These are phyloP conservation scores for Troides oblongomaculatus DNA, from an alignment of 2,888 invertebrate species.

Conservation along the genomic window DNA sequence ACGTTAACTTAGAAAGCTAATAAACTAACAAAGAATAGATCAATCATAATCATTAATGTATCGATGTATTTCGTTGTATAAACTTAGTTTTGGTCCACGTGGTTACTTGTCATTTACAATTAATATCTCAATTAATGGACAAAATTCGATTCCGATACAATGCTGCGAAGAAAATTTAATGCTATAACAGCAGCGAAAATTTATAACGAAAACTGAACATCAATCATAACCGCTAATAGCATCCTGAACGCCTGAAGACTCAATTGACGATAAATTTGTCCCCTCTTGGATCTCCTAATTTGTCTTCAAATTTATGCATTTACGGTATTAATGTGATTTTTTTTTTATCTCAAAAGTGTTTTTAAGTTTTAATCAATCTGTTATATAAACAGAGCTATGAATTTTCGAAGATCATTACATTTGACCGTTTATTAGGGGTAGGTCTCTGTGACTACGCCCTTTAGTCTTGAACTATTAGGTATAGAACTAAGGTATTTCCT, in stretches of 20 bases:
- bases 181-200: neutral
- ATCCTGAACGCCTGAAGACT: conserved; percentile 14
- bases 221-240: conserved; percentile 51
- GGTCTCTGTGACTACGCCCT: too few relatives aligned
- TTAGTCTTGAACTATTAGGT: too few relatives aligned
- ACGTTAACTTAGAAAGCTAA: neutral
- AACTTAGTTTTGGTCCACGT: neutral
- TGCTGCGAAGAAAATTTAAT: neutral
- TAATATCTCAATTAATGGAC: neutral
- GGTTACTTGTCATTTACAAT: neutral
- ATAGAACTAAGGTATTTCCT: too few relatives aligned
- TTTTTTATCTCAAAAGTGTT: neutral
- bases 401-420: too few relatives aligned
- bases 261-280: conserved; percentile 49
- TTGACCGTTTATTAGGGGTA: too few relatives aligned
- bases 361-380: neutral
- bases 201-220: conserved; percentile 44
- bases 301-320: neutral
- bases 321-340: too few relatives aligned
- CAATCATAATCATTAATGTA: neutral
- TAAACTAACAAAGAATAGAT: neutral
- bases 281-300: neutral
- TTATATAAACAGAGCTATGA: neutral
- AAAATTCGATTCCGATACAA: neutral
- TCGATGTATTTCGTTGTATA: neutral